Base-by-base conservation (phyloP, 2,888 invertebrate genomes). In the Plebejus anna region DNA sequence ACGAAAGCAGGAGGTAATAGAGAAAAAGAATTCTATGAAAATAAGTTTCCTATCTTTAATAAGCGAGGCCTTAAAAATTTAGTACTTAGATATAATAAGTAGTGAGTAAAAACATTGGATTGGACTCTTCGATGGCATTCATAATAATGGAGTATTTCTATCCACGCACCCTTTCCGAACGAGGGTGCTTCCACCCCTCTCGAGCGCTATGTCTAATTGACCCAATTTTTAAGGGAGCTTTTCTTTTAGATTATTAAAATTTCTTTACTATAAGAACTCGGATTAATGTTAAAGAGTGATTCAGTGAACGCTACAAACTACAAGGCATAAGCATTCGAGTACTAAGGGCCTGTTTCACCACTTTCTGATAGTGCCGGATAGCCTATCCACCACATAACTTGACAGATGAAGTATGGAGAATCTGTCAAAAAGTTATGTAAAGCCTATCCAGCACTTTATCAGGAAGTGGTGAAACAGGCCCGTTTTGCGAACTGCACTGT, bases 131-230 rank as follows among this genome's bases (percentile, higher is more conserved):
- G 66, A 13, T 32, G 32, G 66, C 82, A 36, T 42, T 81, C 4
- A 83, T 80, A 22, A 22, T 80, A 84, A 81, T 83, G 80, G 79
- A 80, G 81, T 28, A 83, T 83, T 83, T 82, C 85, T 83, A 81
- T 81, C 82, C 81, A 80, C 79, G 86, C 88, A 88, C 85, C 85
- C 83, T 84, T 86, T 88, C 87, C 83, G 83, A 11, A n/a, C 22
- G 4, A 42, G 72, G 47, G 32, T 32, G 28, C 87, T 86, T 84
- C 82, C 85, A 83, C 83, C 84, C 85, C 85, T 87, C 85, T 82
- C 82, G 82, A 82, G 82, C 84, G 85, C 86, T 88, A 87, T 87
- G 83, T 87, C 84, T 90, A 91, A 92, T 91, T 92, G 90, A 92
- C 90, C 91, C 84, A 91, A 90, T 91, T 92, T 87, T 86, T 85